These are phyloP conservation scores for Premnoplex brunnescens DNA, from an alignment of 2,797 vertebrate species.

Conservation along the genomic window DNA sequence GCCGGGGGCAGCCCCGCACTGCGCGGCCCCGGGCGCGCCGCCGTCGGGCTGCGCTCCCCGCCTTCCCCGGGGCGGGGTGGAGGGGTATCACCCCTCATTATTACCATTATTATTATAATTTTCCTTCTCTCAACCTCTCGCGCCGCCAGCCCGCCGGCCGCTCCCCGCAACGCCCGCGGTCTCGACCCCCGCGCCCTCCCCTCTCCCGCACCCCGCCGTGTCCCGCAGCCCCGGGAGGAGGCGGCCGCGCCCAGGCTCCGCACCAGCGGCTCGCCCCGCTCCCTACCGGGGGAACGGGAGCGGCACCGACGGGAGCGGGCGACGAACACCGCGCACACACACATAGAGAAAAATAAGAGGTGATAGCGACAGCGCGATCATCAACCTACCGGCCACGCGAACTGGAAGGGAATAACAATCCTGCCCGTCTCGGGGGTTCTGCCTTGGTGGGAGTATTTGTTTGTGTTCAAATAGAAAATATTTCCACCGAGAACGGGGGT, in stretches of 20 bases:
- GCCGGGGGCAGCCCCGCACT: background rate
- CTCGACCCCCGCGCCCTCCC: too few relatives aligned
- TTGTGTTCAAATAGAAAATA: constrained; percentile 86
- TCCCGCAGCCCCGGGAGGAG: background rate
- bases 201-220: background rate
- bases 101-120: too few relatives aligned
- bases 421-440: constrained; percentile 79
- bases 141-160: background rate
- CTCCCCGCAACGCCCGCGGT: background rate
- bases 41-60: background rate
- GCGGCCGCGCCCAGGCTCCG: background rate
- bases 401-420: constrained; percentile 91
- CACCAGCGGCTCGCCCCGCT: background rate
- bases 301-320: background rate
- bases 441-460: constrained; percentile 75
- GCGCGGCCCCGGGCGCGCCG: background rate
- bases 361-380: background rate
- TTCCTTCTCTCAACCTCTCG: too few relatives aligned
- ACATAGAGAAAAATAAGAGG: background rate
- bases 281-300: background rate
- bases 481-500: constrained; percentile 92
- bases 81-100: background rate
- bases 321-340: too few relatives aligned
- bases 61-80: background rate
- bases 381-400: constrained; percentile 92